Evolutionary conservation across 2,797 vertebrate genomes (phyloP), one percentile per base, ranked within the genome.

Genomic region (Premnoplex brunnescens): DNA sequence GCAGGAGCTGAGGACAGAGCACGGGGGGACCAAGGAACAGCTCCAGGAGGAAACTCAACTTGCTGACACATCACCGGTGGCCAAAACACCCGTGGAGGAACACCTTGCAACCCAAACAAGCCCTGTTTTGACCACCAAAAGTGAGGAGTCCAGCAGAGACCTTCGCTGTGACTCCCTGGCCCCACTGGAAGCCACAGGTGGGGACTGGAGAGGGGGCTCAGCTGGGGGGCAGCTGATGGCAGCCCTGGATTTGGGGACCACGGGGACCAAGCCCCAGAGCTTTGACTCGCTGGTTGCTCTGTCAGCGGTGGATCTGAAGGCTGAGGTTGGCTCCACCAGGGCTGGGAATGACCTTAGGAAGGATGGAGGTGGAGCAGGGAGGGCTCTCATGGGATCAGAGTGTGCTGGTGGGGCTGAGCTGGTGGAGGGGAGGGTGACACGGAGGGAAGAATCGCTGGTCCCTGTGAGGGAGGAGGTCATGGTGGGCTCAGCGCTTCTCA

Each of bases 61-160:
- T 19, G 9, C 30, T 1, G 6, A 22, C 0, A 0, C 32, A 3
- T 6, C 58, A 3, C 22, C 2, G 0, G 52, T 19, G 66, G 59
- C 30, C 5, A 0, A 36, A 51, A 23, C 0, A 0, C 23, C 49
- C 2, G 0, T 0, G 4, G 71, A 37, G 30, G 48, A 30, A 36
- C 5, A 3, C 12, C 43, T 5, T 12, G n/a, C n/a, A 56, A 46
- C 37, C 28, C 79, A 7, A 4, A 54, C 3, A 0, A 32, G 37
- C 27, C 48, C 48, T 49, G 0, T 16, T 34, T 39, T 1, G 2
- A 20, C 34, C 34, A 22, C 56, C 12, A 14, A 7, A 26, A 64
- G 30, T 0, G 4, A 20, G 44, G 55, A 30, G 8, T 28, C 34
- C 4, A 60, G 58, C 10, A 28, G n/a, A 43, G 51, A 28, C 14